These are phyloP conservation scores for Prosapia bicincta DNA, from an alignment of 2,888 invertebrate genomes.

Conservation along the genomic window DNA sequence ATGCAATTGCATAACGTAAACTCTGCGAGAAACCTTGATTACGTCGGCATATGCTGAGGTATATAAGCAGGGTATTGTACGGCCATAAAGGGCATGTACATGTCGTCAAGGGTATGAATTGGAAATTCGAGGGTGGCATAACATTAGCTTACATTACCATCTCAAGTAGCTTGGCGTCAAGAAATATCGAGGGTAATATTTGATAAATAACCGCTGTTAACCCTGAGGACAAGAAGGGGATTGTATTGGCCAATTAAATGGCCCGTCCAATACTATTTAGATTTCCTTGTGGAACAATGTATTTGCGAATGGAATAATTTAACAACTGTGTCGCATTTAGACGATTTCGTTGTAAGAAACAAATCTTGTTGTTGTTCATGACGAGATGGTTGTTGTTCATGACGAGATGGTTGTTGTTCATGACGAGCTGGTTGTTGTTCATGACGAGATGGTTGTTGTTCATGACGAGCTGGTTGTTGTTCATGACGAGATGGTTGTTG, in stretches of 20 bases:
- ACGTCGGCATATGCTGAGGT: background rate
- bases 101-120: background rate
- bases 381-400: too few species aligned
- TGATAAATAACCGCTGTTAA: background rate
- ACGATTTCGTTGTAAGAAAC: too few species aligned
- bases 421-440: too few species aligned
- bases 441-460: too few species aligned
- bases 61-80: background rate
- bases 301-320: too few species aligned
- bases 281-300: background rate
- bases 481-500: too few species aligned
- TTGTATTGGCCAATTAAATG: background rate
- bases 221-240: background rate
- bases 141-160: background rate
- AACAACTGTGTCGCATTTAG: too few species aligned
- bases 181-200: slow-evolving; percentile 2
- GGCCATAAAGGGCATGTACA: background rate
- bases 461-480: too few species aligned
- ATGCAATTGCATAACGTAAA: too few species aligned
- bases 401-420: too few species aligned
- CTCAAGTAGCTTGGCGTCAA: background rate
- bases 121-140: background rate
- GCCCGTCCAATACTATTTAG: background rate
- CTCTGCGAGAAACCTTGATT: too few species aligned
- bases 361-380: too few species aligned